These are phyloP conservation scores for Penaeus monodon DNA, from an alignment of 2,888 invertebrate genomes.

Conservation along the genomic window DNA sequence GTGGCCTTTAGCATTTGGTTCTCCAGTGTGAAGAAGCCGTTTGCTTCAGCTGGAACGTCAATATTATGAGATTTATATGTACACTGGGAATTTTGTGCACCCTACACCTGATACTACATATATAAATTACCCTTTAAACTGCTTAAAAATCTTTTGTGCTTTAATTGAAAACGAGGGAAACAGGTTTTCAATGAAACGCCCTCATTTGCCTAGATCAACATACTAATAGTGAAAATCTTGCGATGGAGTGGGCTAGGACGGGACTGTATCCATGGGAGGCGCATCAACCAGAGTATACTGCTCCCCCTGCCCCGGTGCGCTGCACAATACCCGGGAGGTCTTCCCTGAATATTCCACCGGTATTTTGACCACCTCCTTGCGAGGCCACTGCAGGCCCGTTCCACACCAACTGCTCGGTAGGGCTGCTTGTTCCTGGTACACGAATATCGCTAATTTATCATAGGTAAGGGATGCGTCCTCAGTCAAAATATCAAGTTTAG, in stretches of 20 bases:
- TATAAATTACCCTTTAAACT: background rate
- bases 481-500: background rate
- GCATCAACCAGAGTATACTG: slow-evolving; percentile 35
- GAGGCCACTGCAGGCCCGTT: slow-evolving; percentile 28
- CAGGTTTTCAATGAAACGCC: too few species aligned
- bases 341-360: background rate
- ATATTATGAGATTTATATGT: background rate
- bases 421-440: slow-evolving; percentile 11
- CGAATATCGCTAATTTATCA: background rate
- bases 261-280: slow-evolving; percentile 27
- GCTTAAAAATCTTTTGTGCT: background rate
- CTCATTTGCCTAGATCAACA: background rate
- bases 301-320: background rate
- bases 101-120: background rate
- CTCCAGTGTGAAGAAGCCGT: slow-evolving; percentile 22
- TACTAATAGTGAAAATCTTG: slow-evolving; percentile 43
- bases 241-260: slow-evolving; percentile 10
- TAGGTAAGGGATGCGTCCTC: background rate
- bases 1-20: slow-evolving; percentile 16
- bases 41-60: background rate
- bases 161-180: too few species aligned
- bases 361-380: background rate
- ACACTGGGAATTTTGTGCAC: background rate
- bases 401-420: slow-evolving; percentile 17
- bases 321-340: background rate